Base-by-base conservation (phyloP, 2,797 vertebrate species). In the Cirrhinus mrigala region DNA sequence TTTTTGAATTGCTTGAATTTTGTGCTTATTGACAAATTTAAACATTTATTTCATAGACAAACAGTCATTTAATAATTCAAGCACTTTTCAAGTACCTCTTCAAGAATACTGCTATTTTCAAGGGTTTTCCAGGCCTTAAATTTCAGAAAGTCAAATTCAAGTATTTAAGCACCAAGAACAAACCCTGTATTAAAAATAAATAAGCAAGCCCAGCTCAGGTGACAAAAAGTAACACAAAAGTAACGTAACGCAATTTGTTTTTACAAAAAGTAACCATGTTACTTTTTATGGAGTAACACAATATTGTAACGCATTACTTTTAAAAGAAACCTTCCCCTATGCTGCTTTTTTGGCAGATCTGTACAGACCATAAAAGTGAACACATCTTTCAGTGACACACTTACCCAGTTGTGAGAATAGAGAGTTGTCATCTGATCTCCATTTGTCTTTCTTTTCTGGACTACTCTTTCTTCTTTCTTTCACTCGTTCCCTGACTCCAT, bases 391-490 rank as follows among this genome's bases (percentile, higher is more conserved):
- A 27, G 52, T 10, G 2, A 44, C 22, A 60, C 54, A 52, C 64
- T 95, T 96, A 99, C 98, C 97, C 92, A 98, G 94, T 90, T 98
- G 97, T 94, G 96, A 97, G 87, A 99, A 96, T 48, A 98, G 96
- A 27, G 97, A 97, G 91, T 96, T 95, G 10, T 95, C 96, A 88
- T 97, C 95, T 76, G 96, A 92, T 95, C 97, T 97, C 93, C 96
- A 94, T 92, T 96, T 96, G 91, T 98, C 97, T 91, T 97, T 98
- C 89, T 96, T 98, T 93, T 97, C 97, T 0, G 96, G 95, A 87
- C 96, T 97, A 93, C 87, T 95, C 93, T 96, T 98, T 90, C 95
- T 94, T 83, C 95, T 94, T 91, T 97, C 96, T 94, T 95, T 96
- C 93, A 93, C 94, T 95, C 94, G 96, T 94, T 40, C 95, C 93